A percentile compares a stretch with the other conserved stretches of the same genome.
Conservation (phyloP, 1,140 invertebrate genomes). For the Eueides isabella region DNA sequence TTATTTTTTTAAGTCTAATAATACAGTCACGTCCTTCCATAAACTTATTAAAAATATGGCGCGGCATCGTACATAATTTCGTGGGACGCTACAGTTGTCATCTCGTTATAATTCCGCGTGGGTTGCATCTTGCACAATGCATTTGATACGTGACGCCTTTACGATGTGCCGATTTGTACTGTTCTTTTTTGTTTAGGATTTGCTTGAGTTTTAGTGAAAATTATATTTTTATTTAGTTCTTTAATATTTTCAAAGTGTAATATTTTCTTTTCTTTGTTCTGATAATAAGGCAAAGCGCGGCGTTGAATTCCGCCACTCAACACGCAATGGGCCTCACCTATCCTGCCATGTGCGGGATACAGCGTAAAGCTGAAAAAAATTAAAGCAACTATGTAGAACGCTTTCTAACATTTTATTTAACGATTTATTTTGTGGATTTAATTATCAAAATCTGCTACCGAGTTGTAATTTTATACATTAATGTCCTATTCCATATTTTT, state of each 20-base stretch:
- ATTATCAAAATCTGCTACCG: too few relatives aligned
- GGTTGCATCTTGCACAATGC: constrained; percentile 48
- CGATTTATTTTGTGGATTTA: too few relatives aligned
- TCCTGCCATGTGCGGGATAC: too few relatives aligned
- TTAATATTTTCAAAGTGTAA: neutral
- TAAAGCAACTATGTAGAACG: too few relatives aligned
- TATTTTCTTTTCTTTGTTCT: too few relatives aligned
- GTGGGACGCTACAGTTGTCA: constrained; percentile 30
- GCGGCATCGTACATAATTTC: constrained; percentile 26
- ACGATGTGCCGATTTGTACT: constrained; percentile 53
- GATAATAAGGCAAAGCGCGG: too few relatives aligned
- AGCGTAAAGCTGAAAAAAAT: too few relatives aligned
- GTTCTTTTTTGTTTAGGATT: constrained; percentile 21
- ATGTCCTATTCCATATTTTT: too few relatives aligned
- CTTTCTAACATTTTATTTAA: too few relatives aligned
- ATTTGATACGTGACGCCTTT: constrained; percentile 56
- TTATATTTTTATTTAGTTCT: neutral
- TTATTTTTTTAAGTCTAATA: neutral
- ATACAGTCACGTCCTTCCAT: constrained; percentile 18
- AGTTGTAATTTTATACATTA: too few relatives aligned
- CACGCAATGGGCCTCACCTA: too few relatives aligned
- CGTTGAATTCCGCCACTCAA: too few relatives aligned
- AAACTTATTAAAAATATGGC: constrained; percentile 30
- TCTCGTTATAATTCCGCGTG: constrained; percentile 49
- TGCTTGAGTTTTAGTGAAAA: neutral